These are phyloP conservation scores for Rhegmatorhina hoffmannsi DNA, from an alignment of 2,113 vertebrate genomes.

Conservation along the genomic window DNA sequence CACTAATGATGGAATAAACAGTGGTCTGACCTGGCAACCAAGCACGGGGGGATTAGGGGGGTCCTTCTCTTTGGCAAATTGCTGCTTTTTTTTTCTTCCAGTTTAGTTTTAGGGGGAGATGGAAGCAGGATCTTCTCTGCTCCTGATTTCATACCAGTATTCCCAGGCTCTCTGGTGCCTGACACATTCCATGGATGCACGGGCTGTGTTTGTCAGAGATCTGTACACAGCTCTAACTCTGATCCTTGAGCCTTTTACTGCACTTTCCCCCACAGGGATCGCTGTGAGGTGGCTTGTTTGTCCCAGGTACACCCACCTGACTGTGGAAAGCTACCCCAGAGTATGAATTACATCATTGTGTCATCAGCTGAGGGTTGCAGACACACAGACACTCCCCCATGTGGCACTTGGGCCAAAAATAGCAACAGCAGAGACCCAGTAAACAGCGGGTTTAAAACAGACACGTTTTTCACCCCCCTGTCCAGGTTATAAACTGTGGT, in stretches of 20 bases:
- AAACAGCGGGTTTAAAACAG: slow-evolving; percentile 5
- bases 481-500: neutral
- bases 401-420: neutral
- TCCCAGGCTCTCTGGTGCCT: neutral
- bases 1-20: neutral
- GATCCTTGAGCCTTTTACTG: neutral
- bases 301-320: neutral
- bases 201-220: neutral
- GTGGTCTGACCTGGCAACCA: neutral
- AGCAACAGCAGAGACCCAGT: neutral
- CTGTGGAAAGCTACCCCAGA: neutral
- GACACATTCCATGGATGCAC: neutral
- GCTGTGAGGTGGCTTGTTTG: neutral
- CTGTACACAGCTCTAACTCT: neutral
- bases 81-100: neutral
- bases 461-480: neutral
- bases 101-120: neutral
- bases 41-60: accelerated
- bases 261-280: accelerated
- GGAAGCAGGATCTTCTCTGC: neutral
- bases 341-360: slow-evolving; percentile 6
- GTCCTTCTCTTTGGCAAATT: neutral
- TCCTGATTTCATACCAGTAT: neutral
- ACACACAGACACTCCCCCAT: neutral
- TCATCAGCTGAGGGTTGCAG: neutral